These are phyloP conservation scores for Propithecus coquereli DNA, from an alignment of 2,113 vertebrate species.

Conservation along the genomic window DNA sequence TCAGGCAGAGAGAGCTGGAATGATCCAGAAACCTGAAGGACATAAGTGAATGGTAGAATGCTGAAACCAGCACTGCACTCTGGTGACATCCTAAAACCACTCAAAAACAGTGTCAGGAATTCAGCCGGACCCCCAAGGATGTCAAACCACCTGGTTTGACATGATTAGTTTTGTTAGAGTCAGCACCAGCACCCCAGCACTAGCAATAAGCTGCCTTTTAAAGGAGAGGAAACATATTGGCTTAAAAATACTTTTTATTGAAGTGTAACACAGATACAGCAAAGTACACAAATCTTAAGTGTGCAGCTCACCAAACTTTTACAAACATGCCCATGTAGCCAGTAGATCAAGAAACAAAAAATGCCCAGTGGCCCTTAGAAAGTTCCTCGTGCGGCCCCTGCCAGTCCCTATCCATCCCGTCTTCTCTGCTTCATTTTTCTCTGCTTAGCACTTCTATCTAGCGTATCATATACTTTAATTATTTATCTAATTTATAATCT, in stretches of 20 bases:
- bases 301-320: neutral
- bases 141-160: neutral
- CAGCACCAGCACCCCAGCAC: neutral
- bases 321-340: neutral
- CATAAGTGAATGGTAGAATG: neutral
- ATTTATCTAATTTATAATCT: neutral
- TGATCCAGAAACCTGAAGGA: conserved; percentile 35
- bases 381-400: neutral
- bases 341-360: neutral
- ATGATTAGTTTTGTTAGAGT: neutral
- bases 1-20: conserved; percentile 31
- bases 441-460: neutral
- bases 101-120: neutral
- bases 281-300: neutral
- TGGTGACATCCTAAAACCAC: neutral
- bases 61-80: neutral
- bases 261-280: neutral
- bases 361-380: neutral
- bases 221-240: neutral
- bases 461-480: neutral
- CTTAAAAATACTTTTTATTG: neutral
- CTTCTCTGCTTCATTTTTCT: neutral
- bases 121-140: neutral
- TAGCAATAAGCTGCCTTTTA: neutral
- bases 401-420: neutral